phyloP scores from a whole-genome alignment of 1,140 invertebrate species.

The Colletes latitarsis region DNA sequence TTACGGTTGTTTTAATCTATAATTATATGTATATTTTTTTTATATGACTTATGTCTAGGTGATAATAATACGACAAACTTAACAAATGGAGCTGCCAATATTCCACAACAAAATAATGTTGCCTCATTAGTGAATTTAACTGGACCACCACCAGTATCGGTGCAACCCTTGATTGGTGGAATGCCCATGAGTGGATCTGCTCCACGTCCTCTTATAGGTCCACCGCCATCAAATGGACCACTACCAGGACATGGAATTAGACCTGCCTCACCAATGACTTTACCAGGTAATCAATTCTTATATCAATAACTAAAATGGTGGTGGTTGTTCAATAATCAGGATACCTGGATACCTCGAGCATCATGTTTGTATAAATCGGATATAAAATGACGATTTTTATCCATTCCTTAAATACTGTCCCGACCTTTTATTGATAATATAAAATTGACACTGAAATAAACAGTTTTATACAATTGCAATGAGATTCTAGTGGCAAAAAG shows the following conservation, averaged over 20 bases:
- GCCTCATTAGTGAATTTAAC: conserved; percentile 60
- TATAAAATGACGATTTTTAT: no score
- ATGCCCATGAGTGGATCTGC: conserved; percentile 62
- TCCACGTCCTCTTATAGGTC: conserved; percentile 69
- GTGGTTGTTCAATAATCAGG: no score
- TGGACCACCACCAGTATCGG: conserved; percentile 60
- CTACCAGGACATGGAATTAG: conserved; percentile 59
- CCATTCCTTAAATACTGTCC: no score
- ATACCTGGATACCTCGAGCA: no score
- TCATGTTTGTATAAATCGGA: no score
- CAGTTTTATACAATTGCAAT: no score
- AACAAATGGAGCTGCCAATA: conserved; percentile 50
- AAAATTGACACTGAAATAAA: no score
- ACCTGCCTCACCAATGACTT: conserved; percentile 62
- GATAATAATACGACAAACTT: conserved; percentile 42
- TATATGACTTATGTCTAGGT: conserved; percentile 16
- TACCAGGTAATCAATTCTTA: conserved; percentile 42
- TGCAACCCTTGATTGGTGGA: conserved; percentile 55
- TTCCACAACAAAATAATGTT: conserved; percentile 54
- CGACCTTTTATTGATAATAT: no score
- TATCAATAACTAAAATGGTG: background rate
- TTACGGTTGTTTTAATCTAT: background rate
- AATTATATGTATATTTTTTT: background rate
- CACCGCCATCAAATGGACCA: conserved; percentile 65
- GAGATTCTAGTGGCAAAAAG: no score